phyloP scores from a whole-genome alignment of 35 echinoderm and acorn worm genomes.

The Apostichopus japonicus region DNA sequence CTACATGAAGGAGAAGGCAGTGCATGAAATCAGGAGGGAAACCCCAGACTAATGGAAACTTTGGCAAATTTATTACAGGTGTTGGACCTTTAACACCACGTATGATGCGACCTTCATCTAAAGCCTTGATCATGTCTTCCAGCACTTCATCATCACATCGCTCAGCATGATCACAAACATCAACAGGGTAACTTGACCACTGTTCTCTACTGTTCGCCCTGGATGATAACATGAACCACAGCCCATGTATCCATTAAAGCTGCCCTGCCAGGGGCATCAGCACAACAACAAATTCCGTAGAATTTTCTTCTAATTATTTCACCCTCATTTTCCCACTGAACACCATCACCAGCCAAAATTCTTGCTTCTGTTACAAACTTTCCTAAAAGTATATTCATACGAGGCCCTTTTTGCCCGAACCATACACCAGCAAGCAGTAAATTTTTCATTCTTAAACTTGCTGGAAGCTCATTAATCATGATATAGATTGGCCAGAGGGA shows the following conservation, averaged over 20 bases:
- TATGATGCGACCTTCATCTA: slow-evolving; percentile 24
- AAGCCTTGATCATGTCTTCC: slow-evolving; percentile 45
- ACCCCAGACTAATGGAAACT: slow-evolving; percentile 53
- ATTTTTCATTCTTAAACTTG: slow-evolving; percentile 49
- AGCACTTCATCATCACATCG: slow-evolving; percentile 70
- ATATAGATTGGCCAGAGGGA: slow-evolving; percentile 63
- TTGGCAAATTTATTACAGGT: slow-evolving; percentile 54
- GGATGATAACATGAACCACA: slow-evolving; percentile 50
- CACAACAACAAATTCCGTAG: slow-evolving; percentile 67
- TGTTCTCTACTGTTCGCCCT: slow-evolving; percentile 9
- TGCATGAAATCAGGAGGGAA: slow-evolving; percentile 73
- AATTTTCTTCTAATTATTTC: slow-evolving; percentile 43
- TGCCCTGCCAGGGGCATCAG: slow-evolving; percentile 65
- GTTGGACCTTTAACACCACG: slow-evolving; percentile 66
- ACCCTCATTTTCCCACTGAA: slow-evolving; percentile 53
- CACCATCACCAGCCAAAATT: slow-evolving; percentile 32
- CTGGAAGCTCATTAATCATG: slow-evolving; percentile 67
- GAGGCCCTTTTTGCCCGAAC: slow-evolving; percentile 53
- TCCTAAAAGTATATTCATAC: slow-evolving; percentile 53
- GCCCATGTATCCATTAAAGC: slow-evolving; percentile 67
- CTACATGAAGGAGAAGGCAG: slow-evolving; percentile 50
- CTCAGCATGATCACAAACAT: slow-evolving; percentile 63
- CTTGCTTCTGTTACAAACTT: slow-evolving; percentile 48
- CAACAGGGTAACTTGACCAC: slow-evolving; percentile 63
- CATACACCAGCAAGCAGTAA: slow-evolving; percentile 58